phyloP scores from a whole-genome alignment of 2,797 vertebrate species.

The Notolabrus celidotus region DNA sequence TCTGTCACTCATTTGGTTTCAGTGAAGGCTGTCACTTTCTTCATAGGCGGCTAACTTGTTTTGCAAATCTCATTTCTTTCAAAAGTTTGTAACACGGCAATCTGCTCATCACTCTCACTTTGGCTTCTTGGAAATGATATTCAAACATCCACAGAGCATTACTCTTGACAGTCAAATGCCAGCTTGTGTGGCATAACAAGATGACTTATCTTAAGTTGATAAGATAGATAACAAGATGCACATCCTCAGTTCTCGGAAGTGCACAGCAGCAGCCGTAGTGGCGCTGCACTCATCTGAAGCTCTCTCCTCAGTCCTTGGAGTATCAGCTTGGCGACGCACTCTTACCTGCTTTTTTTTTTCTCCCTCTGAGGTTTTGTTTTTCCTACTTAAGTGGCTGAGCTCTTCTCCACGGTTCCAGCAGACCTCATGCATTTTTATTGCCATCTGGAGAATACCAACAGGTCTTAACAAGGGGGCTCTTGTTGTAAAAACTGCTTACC shows the following conservation, averaged over 20 bases:
- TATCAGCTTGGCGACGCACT: slow-evolving; percentile 67
- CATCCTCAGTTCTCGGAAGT: slow-evolving; percentile 71
- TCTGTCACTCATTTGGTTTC: slow-evolving; percentile 41
- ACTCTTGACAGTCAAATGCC: slow-evolving; percentile 65
- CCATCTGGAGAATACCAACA: slow-evolving; percentile 85
- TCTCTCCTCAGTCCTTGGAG: slow-evolving; percentile 73
- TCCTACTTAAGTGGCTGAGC: slow-evolving; percentile 77
- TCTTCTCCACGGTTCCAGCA: slow-evolving; percentile 73
- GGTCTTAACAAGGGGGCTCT: slow-evolving; percentile 80
- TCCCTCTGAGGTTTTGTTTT: slow-evolving; percentile 79
- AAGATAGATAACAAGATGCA: slow-evolving; percentile 78
- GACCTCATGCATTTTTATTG: slow-evolving; percentile 85
- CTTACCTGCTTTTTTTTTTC: slow-evolving; percentile 64
- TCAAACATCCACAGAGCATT: slow-evolving; percentile 56
- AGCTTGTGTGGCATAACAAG: slow-evolving; percentile 68
- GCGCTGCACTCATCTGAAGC: slow-evolving; percentile 72
- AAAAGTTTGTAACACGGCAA: slow-evolving; percentile 44
- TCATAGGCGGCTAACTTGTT: slow-evolving; percentile 40
- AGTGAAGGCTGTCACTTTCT: slow-evolving; percentile 44
- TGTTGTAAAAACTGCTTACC: slow-evolving; percentile 72
- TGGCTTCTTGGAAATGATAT: slow-evolving; percentile 52
- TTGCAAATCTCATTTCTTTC: slow-evolving; percentile 26
- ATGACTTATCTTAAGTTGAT: slow-evolving; percentile 71
- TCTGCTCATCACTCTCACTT: slow-evolving; percentile 55
- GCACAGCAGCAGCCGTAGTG: slow-evolving; percentile 59